Evolutionary conservation across 2,113 vertebrate species (phyloP).

Genomic region (Gymnorhina tibicen): DNA sequence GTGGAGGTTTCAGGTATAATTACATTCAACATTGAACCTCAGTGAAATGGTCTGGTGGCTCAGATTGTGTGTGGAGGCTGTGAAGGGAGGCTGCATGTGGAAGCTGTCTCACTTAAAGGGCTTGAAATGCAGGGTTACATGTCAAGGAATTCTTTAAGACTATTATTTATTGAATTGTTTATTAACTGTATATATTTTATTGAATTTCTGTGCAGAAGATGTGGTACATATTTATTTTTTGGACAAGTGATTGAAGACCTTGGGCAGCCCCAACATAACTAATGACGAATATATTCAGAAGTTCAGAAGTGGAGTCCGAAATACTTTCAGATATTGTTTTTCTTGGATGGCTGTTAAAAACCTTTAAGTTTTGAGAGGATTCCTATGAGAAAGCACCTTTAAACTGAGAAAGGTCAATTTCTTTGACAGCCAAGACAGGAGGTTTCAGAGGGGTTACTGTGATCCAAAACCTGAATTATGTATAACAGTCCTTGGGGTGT

Average conservation of each 20-base stretch:
- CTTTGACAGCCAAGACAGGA: conserved; percentile 46
- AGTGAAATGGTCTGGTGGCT: not conserved
- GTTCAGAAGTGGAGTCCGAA: not conserved
- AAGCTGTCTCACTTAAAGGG: not conserved
- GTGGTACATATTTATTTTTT: not conserved
- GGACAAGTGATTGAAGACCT: not conserved
- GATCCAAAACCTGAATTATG: conserved; percentile 47
- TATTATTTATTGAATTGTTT: not conserved
- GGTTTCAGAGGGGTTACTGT: conserved; percentile 21
- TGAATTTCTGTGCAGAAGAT: not conserved
- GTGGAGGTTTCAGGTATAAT: not conserved
- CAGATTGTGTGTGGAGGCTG: not conserved
- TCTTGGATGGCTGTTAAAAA: conserved; percentile 43
- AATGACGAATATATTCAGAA: not conserved
- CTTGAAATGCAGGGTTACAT: not conserved
- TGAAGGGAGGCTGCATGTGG: not conserved
- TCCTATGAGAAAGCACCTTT: conserved; percentile 51
- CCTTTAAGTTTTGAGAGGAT: conserved; percentile 24
- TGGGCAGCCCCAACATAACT: not conserved
- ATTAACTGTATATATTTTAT: not conserved
- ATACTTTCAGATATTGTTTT: conserved; percentile 28
- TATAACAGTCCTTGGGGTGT: conserved; percentile 25
- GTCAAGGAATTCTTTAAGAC: not conserved
- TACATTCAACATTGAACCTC: not conserved
- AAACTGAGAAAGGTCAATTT: conserved; percentile 53